These are phyloP conservation scores for Zaprionus vittiger DNA, from an alignment of 1,140 invertebrate genomes.

Conservation along the genomic window DNA sequence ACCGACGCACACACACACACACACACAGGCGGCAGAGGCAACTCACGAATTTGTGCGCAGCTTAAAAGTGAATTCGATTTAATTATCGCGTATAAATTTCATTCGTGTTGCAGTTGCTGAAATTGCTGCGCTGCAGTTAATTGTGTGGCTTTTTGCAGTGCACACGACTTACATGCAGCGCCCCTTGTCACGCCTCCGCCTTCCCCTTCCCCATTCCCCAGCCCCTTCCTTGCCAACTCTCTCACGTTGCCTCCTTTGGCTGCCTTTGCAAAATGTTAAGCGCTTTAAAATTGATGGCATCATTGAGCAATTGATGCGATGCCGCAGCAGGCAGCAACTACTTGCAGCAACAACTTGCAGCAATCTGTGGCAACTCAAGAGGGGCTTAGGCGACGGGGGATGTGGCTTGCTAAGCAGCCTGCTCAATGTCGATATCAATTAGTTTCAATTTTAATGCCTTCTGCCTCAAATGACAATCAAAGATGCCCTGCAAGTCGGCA, in stretches of 20 bases:
- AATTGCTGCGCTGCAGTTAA: conserved; percentile 56
- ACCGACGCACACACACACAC: conserved; percentile 6
- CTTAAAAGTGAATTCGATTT: conserved; percentile 79
- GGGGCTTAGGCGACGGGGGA: not conserved
- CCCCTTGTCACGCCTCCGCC: no score
- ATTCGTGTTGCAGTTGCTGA: conserved; percentile 39
- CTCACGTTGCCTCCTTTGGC: not conserved
- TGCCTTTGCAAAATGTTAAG: conserved; percentile 29
- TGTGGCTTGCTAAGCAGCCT: not conserved
- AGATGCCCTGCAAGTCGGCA: no score
- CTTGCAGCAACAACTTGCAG: not conserved
- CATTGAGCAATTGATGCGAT: conserved; percentile 27
- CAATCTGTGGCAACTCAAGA: not conserved
- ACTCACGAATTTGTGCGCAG: conserved; percentile 54
- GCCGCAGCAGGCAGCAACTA: not conserved
- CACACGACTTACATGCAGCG: conserved; percentile 15
- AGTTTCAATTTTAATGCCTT: not conserved
- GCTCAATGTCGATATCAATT: conserved; percentile 5
- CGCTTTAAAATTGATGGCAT: conserved; percentile 43
- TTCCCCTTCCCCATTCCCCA: no score
- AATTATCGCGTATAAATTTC: conserved; percentile 77
- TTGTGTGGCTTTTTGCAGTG: conserved; percentile 58
- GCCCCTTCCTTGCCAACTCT: not conserved
- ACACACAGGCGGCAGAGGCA: no score
- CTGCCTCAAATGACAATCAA: not conserved